Evolutionary conservation across 2,113 vertebrate species (phyloP).

Genomic region (Motacilla alba): DNA sequence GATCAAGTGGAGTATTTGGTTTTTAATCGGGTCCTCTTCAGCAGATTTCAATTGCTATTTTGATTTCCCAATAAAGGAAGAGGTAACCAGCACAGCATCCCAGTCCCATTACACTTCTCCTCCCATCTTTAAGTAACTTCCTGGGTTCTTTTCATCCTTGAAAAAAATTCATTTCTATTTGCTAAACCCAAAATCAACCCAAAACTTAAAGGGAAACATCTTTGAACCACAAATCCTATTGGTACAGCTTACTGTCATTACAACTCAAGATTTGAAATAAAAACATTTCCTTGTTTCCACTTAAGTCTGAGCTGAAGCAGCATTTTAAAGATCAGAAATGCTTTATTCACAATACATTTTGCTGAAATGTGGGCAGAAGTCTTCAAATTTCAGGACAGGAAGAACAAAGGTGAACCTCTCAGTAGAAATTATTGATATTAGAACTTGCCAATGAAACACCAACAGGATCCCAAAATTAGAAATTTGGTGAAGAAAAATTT

Average conservation of each 20-base stretch:
- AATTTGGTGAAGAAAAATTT: background rate
- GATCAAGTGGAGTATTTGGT: background rate
- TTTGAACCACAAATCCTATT: background rate
- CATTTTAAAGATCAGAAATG: background rate
- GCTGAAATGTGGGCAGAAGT: background rate
- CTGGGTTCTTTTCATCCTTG: accelerated
- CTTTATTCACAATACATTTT: background rate
- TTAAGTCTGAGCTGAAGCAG: background rate
- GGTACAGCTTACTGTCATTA: background rate
- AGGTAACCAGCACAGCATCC: background rate
- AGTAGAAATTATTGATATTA: background rate
- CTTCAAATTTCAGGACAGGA: background rate
- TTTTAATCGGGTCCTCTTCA: background rate
- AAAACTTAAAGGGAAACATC: background rate
- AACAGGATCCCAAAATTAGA: background rate
- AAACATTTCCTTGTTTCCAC: background rate
- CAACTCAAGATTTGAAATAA: too few relatives aligned
- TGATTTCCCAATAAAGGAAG: background rate
- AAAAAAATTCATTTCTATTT: background rate
- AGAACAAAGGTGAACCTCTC: background rate
- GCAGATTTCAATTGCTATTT: background rate
- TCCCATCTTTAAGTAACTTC: background rate
- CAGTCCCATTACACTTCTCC: too few relatives aligned
- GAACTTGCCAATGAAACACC: background rate
- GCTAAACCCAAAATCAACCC: background rate